phyloP scores from a whole-genome alignment of 2,113 vertebrate species.

The Danio rerio region DNA sequence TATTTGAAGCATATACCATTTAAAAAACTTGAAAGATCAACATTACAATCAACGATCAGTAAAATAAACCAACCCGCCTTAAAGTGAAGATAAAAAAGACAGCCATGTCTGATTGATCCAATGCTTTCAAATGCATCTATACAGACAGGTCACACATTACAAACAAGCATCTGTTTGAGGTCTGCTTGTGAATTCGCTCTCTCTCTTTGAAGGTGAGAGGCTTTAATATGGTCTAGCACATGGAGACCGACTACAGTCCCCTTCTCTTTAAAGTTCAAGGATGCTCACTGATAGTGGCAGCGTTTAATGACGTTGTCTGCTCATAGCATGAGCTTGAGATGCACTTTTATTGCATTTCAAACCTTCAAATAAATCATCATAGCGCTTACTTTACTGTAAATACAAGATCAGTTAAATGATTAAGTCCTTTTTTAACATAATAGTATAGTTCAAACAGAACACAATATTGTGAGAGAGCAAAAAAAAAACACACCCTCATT shows the following conservation, averaged over 20 bases:
- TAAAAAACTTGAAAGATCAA: not conserved
- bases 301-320: constrained; percentile 6
- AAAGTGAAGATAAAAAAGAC: not conserved
- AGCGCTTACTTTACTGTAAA: too few relatives aligned
- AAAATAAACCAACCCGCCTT: not conserved
- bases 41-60: not conserved
- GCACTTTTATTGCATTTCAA: not conserved
- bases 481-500: constrained; percentile 14
- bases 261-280: constrained; percentile 37
- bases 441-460: constrained; percentile 10
- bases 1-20: not conserved
- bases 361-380: not conserved
- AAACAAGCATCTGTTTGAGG: constrained; percentile 44
- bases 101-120: constrained; percentile 2
- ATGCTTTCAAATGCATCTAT: constrained; percentile 36
- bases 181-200: constrained; percentile 37
- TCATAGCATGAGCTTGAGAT: not conserved
- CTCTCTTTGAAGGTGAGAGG: constrained; percentile 42
- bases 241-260: constrained; percentile 8
- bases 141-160: constrained; percentile 24
- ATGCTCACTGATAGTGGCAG: constrained; percentile 9
- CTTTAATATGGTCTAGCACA: constrained; percentile 49
- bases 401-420: not conserved
- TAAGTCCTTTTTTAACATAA: not conserved
- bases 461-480: constrained; percentile 26